Conservation (phyloP, 2,113 vertebrate species). For the Lycocorax pyrrhopterus region DNA sequence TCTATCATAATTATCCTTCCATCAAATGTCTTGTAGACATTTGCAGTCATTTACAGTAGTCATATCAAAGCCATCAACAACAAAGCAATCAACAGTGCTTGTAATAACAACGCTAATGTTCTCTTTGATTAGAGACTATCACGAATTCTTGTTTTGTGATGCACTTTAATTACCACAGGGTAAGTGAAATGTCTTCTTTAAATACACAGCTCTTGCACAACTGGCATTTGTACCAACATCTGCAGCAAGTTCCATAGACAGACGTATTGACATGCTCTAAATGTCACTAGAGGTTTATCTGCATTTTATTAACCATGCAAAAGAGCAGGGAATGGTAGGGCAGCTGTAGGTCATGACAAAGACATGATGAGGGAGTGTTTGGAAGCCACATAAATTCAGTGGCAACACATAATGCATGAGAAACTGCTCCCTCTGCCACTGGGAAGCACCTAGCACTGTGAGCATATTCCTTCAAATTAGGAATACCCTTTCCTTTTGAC, state of each 20-base stretch:
- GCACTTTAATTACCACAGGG: neutral
- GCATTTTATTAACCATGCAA: neutral
- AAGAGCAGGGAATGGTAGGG: neutral
- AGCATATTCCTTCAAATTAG: neutral
- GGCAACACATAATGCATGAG: neutral
- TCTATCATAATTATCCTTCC: neutral
- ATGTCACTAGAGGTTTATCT: neutral
- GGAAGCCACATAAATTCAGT: neutral
- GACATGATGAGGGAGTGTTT: neutral
- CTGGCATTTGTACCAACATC: neutral
- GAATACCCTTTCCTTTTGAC: neutral
- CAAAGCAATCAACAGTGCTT: neutral
- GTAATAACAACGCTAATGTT: neutral
- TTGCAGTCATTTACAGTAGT: neutral
- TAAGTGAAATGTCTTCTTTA: neutral
- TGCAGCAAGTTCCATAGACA: neutral
- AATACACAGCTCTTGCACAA: neutral
- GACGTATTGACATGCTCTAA: accelerated
- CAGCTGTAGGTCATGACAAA: neutral
- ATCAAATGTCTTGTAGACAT: neutral
- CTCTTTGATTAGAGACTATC: neutral
- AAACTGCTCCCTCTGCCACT: neutral
- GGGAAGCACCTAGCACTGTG: neutral
- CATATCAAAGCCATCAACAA: neutral
- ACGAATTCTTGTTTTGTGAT: neutral